These are phyloP conservation scores for Bucorvus abyssinicus DNA, from an alignment of 2,797 vertebrate species.

Conservation along the genomic window DNA sequence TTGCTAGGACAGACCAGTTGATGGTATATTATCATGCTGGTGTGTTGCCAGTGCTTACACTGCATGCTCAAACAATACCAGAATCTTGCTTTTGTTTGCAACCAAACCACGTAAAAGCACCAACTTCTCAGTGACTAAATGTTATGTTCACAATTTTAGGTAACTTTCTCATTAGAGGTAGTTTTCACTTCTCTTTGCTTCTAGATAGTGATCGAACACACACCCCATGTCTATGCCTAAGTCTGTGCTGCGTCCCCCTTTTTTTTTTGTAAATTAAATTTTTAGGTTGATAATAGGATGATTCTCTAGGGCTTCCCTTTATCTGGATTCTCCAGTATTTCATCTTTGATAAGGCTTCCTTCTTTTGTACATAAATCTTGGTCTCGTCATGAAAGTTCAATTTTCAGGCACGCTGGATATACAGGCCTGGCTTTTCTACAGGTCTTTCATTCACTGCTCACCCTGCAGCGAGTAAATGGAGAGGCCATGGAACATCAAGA, in stretches of 20 bases:
- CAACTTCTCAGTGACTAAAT: background rate
- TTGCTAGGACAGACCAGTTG: rapidly evolving
- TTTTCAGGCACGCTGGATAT: background rate
- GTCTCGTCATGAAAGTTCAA: background rate
- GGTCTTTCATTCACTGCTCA: background rate
- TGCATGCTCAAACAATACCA: background rate
- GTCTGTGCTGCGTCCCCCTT: rapidly evolving
- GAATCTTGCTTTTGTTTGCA: background rate
- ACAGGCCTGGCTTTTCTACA: background rate
- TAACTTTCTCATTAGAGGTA: background rate
- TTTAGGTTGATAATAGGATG: background rate
- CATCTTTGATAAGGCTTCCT: background rate
- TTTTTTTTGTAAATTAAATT: background rate
- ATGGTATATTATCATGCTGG: rapidly evolving
- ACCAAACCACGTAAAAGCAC: background rate
- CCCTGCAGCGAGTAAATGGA: background rate
- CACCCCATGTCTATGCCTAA: background rate
- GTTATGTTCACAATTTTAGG: background rate
- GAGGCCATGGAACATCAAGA: background rate
- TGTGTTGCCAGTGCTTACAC: background rate
- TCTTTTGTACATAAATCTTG: background rate
- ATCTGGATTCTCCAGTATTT: background rate
- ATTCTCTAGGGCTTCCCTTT: background rate
- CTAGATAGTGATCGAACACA: background rate
- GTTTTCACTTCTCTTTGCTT: background rate